Evolutionary conservation across 2,888 invertebrate genomes (phyloP).

Genomic region (Strigamia crassipes): DNA sequence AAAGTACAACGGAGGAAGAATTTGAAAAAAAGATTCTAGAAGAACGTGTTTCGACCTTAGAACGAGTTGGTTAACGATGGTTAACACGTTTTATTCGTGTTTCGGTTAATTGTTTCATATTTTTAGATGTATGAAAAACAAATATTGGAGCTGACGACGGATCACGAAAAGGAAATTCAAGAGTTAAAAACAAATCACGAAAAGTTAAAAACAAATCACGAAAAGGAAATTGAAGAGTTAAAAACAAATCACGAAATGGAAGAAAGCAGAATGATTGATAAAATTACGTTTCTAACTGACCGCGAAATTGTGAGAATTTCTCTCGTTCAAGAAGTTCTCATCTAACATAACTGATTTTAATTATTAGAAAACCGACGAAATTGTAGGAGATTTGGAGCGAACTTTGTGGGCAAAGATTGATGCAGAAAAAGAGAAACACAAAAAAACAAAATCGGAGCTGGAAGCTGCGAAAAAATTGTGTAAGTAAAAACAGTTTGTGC

Average conservation of each 20-base stretch:
- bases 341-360: background rate
- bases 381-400: background rate
- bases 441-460: background rate
- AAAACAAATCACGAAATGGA: background rate
- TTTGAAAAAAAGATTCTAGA: no score
- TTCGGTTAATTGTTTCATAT: background rate
- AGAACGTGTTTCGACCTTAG: background rate
- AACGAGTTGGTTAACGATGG: background rate
- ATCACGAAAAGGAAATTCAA: background rate
- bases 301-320: background rate
- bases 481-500: background rate
- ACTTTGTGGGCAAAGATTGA: background rate
- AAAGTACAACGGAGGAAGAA: no score
- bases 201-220: background rate
- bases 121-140: background rate
- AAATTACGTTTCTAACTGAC: background rate
- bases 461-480: background rate
- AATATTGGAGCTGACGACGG: background rate
- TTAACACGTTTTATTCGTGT: background rate
- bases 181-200: background rate
- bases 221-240: background rate
- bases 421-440: background rate
- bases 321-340: background rate
- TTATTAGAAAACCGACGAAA: background rate
- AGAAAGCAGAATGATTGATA: background rate